Base-by-base conservation (phyloP, 2,113 vertebrate species). In the Ovis aries region DNA sequence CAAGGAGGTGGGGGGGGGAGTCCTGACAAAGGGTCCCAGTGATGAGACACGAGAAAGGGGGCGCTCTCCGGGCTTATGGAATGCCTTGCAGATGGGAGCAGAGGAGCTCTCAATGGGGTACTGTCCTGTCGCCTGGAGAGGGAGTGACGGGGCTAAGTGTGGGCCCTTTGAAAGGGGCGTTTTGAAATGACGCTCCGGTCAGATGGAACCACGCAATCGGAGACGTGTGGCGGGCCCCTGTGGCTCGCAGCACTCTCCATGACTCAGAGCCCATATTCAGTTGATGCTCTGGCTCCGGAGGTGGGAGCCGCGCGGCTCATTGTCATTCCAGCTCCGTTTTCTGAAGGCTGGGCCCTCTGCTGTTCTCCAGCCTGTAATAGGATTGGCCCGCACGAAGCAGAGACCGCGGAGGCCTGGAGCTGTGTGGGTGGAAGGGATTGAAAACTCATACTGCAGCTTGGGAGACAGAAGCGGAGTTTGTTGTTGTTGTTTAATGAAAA, bases 11-110 rank as follows among this genome's bases (percentile, higher is more conserved):
- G 97, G 81, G 11, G 27, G 45, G 12, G 59, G 59, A 13, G 27
- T 31, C 95, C 97, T 91, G 95, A 98, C 97, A 94, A 98, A 96
- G 98, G 83, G 7, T n/a, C 97, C 98, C 98, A 99, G 98, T 96
- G 95, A 97, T 97, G 96, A 96, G 97, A 98, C 98, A 98, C 89
- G 98, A 98, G 98, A 98, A 98, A 99, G 98, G 98, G 98, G 97
- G 95, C 0, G 95, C 98, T 98, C 98, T 98, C 33, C 85, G 94
- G 95, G 97, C 93, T 98, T 90, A 97, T 94, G 98, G 8, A 97
- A 92, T 95, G 97, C 98, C 97, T 97, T 5, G 98, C 98, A 98
- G 98, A 98, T 98, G 97, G 97, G 98, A 74, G 96, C 97, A 94
- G 97, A 93, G 95, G 95, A 59, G 82, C 59, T 83, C 91, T 98